Base-by-base conservation (phyloP, 2,797 vertebrate species). In the Mareca strepera region DNA sequence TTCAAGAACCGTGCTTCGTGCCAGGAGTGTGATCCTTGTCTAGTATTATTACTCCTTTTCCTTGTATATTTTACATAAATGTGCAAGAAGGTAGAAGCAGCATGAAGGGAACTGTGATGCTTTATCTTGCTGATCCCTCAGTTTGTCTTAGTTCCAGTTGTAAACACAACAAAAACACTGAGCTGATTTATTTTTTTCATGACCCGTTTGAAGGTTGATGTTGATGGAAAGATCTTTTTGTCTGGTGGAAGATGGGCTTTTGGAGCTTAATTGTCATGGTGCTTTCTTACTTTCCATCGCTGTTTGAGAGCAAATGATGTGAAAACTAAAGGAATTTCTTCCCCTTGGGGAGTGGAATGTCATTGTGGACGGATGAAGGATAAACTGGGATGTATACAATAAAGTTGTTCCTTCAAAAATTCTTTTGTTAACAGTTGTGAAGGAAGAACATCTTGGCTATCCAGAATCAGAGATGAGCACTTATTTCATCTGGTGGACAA, bases 241-340 rank as follows among this genome's bases (percentile, higher is more conserved):
- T 52, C 33, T 33, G n/a, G 8, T 46, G 13, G 25, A 41, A 69
- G 64, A 39, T 50, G 21, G 28, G 7, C 43, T 62, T 67, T 46
- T 52, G 43, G 46, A 92, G 10, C 50, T 43, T 41, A 66, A 33
- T 46, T 31, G 5, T 77, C 33, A 35, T 25, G 31, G 25, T 50
- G 23, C 4, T 46, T 53, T 22, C 12, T 33, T 29, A 6, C 12
- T 58, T 62, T 4, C 1, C 7, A 3, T 85, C 2, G 1, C 12
- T 41, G 44, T 29, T 81, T 76, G 55, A 73, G n/a, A 67, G 5
- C 11, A 81, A 67, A 56, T 13, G 0, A 8, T 81, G 25, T 46
- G 6, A 82, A 93, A 83, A 9, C 1, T 0, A 31, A 46, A 72
- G 29, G 9, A 68, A n/a, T 60, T 85, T 87, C 11, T 74, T 67